Evolutionary conservation across 1,140 invertebrate genomes (phyloP).

Genomic region (Cherax quadricarinatus): DNA sequence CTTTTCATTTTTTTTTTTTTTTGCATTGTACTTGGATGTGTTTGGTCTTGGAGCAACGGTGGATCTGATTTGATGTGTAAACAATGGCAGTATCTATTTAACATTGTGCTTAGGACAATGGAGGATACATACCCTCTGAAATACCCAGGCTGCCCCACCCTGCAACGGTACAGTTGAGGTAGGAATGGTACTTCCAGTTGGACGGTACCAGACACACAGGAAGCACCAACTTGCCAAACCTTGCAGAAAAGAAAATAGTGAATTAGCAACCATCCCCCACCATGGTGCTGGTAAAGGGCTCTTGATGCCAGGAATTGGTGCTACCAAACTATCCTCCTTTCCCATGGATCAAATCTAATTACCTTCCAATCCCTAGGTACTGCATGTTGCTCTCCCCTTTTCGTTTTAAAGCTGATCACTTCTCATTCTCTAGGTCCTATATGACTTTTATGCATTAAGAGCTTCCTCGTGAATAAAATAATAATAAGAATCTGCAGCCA

Average conservation of each 20-base stretch:
- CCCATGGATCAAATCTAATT: too few species aligned
- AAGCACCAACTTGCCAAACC: slow-evolving; percentile 83
- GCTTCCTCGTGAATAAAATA: too few species aligned
- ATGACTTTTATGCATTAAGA: too few species aligned
- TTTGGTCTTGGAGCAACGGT: too few species aligned
- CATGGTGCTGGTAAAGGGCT: too few species aligned
- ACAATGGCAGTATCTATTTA: not conserved
- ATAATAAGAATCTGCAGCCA: too few species aligned
- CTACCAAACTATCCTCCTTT: too few species aligned
- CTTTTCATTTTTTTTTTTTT: too few species aligned
- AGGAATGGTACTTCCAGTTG: slow-evolving; percentile 78
- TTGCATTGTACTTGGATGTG: too few species aligned
- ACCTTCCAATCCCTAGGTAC: not conserved
- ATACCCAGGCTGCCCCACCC: slow-evolving; percentile 86
- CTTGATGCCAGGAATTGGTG: too few species aligned
- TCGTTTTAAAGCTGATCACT: not conserved
- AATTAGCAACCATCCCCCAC: not conserved
- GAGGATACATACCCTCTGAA: slow-evolving; percentile 78
- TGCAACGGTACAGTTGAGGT: slow-evolving; percentile 86
- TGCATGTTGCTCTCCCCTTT: not conserved
- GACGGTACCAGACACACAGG: slow-evolving; percentile 85
- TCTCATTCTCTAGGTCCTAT: too few species aligned
- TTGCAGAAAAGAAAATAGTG: slow-evolving; percentile 30
- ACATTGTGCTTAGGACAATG: not conserved
- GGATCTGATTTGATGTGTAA: too few species aligned